These are phyloP conservation scores for Pleuronectes platessa DNA, from an alignment of 2,113 vertebrate species.

Conservation along the genomic window DNA sequence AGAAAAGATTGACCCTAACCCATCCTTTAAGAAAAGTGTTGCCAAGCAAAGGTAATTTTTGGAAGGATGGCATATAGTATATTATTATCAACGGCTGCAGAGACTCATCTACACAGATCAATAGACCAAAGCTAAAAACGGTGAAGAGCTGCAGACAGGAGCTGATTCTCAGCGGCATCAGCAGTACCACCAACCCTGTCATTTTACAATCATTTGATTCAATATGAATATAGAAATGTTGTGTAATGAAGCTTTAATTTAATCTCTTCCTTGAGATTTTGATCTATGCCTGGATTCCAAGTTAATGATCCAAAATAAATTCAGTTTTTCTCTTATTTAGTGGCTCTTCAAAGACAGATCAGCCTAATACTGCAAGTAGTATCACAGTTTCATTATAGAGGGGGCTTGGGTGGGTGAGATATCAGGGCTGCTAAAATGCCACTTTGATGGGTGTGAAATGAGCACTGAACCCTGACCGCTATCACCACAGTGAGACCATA, in stretches of 20 bases:
- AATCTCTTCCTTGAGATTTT: slow-evolving; percentile 2
- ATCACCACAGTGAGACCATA: slow-evolving; percentile 34
- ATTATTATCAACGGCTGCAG: not conserved
- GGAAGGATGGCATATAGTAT: not conserved
- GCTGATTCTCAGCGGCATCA: slow-evolving; percentile 3
- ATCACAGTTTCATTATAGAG: slow-evolving; percentile 26
- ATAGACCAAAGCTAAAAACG: slow-evolving; percentile 3
- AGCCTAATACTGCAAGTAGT: not conserved
- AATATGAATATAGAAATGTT: not conserved
- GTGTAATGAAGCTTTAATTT: not conserved
- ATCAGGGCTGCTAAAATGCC: slow-evolving; percentile 60
- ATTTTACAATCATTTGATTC: slow-evolving; percentile 9
- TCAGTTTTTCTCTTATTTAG: not conserved
- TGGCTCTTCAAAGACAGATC: slow-evolving; percentile 7
- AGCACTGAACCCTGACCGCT: slow-evolving; percentile 56
- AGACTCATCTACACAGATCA: slow-evolving; percentile 1
- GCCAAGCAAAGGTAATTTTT: not conserved
- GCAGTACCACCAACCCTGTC: not conserved
- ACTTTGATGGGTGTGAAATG: slow-evolving; percentile 68
- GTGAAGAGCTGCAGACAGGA: slow-evolving; percentile 3
- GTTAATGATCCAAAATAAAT: not conserved
- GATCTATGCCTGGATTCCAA: slow-evolving; percentile 3
- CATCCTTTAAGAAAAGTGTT: not conserved
- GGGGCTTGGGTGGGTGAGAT: slow-evolving; percentile 26
- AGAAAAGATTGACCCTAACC: not conserved